Base-by-base conservation (phyloP, 2,797 vertebrate genomes). In the Siniperca scherzeri region DNA sequence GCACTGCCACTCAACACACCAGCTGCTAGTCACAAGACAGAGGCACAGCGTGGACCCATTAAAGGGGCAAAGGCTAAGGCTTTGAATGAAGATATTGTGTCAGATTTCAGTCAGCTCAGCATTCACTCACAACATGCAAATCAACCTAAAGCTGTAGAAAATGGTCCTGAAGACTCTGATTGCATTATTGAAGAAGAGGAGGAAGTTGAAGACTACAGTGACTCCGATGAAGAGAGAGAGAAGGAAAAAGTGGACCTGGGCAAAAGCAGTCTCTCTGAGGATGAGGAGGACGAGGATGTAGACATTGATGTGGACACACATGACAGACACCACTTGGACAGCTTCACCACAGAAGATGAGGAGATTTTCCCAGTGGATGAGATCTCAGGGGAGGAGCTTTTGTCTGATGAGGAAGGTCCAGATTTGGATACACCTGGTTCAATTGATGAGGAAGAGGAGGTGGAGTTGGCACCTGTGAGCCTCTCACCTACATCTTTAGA, bases 391-490 rank as follows among this genome's bases (percentile, higher is more conserved):
- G 96, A 97, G 38, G 96, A 97, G 61, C 94, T 92, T 17, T 80
- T 96, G 17, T 98, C 97, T 68, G 97, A 97, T 64, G 95, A 96
- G 70, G 97, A 97, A 36, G 93, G 94, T 65, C 93, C 89, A 4
- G 92, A 91, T 84, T 75, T 93, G 55, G 93, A 94, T 81, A 92
- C 88, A 16, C 92, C 90, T 70, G 89, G 79, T 67, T 91, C 90
- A 56, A 6, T 91, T 91, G 95, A 95, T 21, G 95, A 96, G 12
- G 93, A 94, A 2, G 92, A 52, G 3, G 89, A 88, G 52, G 82
- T 82, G 64, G 90, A 89, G 8, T 5, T 76, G 30, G 80, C 55
- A 1, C 68, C 79, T 12, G 60, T 56, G 55, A 50, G 42, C 69
- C 16, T 50, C 12, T 89, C 91, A 12, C 59, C 73, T 40, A 2